Evolutionary conservation across 64 coral and sea anemone species (phyloP).

Genomic region (Actinia equina): DNA sequence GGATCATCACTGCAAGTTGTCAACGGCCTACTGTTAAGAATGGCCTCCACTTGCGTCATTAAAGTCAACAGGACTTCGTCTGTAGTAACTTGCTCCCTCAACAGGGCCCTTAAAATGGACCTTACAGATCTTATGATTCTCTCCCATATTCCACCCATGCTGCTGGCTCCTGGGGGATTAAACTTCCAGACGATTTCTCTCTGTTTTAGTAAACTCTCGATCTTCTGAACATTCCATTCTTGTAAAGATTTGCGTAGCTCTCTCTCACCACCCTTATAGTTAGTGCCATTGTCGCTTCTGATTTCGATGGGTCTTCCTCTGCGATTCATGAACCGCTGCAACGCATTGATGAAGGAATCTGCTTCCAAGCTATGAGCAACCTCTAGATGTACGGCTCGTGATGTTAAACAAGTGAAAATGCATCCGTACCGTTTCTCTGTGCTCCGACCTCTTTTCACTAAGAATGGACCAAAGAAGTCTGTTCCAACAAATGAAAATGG

Average conservation of each 20-base stretch:
- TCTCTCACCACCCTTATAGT: background rate
- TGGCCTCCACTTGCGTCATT: conserved; percentile 23
- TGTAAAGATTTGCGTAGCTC: background rate
- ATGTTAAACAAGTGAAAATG: conserved; percentile 7
- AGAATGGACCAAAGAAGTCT: conserved; percentile 4
- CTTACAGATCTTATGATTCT: conserved; percentile 48
- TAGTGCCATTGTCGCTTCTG: conserved; percentile 32
- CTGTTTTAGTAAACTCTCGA: background rate
- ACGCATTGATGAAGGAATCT: conserved; percentile 10
- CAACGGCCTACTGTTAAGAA: conserved; percentile 24
- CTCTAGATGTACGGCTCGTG: conserved; percentile 8
- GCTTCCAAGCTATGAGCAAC: background rate
- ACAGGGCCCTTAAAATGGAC: background rate
- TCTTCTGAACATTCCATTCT: conserved; percentile 18
- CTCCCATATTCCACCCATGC: conserved; percentile 19
- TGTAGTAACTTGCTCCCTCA: conserved; percentile 3
- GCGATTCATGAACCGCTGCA: conserved; percentile 10
- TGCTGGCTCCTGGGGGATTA: background rate
- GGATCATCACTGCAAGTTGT: background rate
- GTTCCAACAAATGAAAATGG: conserved; percentile 2
- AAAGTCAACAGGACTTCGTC: conserved; percentile 7
- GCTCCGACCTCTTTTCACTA: conserved; percentile 25
- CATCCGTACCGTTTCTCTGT: conserved; percentile 14
- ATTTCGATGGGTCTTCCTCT: background rate
- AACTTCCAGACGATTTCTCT: too few relatives aligned